Evolutionary conservation across 2,797 vertebrate genomes (phyloP), one percentile per base, ranked within the genome.

Genomic region (Dipus sagitta): DNA sequence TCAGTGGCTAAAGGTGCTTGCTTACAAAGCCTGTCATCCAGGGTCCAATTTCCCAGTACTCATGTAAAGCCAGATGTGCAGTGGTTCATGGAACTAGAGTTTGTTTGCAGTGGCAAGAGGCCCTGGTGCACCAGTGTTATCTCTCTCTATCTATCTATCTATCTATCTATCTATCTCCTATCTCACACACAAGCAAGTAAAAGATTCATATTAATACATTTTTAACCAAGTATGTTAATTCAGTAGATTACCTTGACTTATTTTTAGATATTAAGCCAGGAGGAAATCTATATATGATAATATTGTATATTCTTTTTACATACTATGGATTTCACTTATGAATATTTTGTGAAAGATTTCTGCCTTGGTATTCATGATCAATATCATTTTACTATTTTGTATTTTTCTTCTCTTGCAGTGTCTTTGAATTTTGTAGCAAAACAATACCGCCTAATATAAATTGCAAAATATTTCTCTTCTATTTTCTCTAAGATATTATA

Each of bases 401-500:
- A 81, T 70, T 89, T 88, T 86, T 67, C 58, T 74, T 75, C n/a
- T 24, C n/a, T 79, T 89, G 11, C n/a, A 42, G 20, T 65, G 21
- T 74, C 21, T 86, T 89, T 92, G 28, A 18, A 67, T 86, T 78
- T 83, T 76, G 75, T 71, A 78, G 75, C 60, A 72, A 62, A 2
- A 54, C 62, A 78, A 92, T 75, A 8, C 3, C 88, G 12, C 28
- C 58, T 60, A 82, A 77, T 58, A 78, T 91, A 14, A 90, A 3
- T n/a, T 94, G 3, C 14, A 54, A 78, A 86, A 0, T 58, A 38
- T 68, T 88, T 11, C 21, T 85, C 70, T 80, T 87, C 30, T 65
- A 12, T 78, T 91, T 85, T 79, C 52, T 80, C 28, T n/a, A 82
- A 78, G 13, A 88, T 89, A 91, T 64, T 78, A 34, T 62, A n/a